Base-by-base conservation (phyloP, 92 coral and sea anemone species). In the Epizoanthus rinbou region DNA sequence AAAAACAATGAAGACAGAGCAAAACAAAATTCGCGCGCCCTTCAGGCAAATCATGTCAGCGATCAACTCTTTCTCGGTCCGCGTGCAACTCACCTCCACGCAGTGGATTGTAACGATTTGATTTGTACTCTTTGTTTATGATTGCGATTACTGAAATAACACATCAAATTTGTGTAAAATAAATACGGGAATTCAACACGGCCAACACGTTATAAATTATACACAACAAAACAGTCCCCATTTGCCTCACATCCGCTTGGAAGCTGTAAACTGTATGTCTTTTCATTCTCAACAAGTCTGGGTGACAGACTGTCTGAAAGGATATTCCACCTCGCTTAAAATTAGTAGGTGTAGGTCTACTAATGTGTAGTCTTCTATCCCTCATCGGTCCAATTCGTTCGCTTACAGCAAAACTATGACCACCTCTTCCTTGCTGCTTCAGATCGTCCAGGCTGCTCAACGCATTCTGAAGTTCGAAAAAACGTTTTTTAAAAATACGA, bases 271-370 rank as follows among this genome's bases (percentile, higher is more conserved):
- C 24, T 79, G 85, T n/a, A n/a, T n/a, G n/a, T 78, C 76, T 72
- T 52, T 64, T 84, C 75, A 52, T 79, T 79, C 81, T n/a, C 64
- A 74, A 65, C 21, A 80, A 65, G 62, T 2, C 31, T 67, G 33
- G 53, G 62, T 11, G 50, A 81, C 73, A 74, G 37, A 57, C 47
- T 64, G 64, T 64, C 62, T 39, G 81, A 84, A 93, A 93, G 97
- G 97, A 93, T 93, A 93, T 92, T 87, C 92, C 94, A 62, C 75
- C 74, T 50, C 76, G 86, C 37, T 84, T 88, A 31, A 84, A 28
- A 24, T 85, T 85, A 25, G 92, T 86, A 11, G 94, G 98, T 33
- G 87, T 87, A 9, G 98, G 88, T 76, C 94, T 87, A 71, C 79
- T 82, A 3, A 87, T 90, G 37, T 81, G 87, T 63, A 88, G 86